Conservation (phyloP, 2,888 invertebrate genomes). For the Himalopsyche kuldschensis region DNA sequence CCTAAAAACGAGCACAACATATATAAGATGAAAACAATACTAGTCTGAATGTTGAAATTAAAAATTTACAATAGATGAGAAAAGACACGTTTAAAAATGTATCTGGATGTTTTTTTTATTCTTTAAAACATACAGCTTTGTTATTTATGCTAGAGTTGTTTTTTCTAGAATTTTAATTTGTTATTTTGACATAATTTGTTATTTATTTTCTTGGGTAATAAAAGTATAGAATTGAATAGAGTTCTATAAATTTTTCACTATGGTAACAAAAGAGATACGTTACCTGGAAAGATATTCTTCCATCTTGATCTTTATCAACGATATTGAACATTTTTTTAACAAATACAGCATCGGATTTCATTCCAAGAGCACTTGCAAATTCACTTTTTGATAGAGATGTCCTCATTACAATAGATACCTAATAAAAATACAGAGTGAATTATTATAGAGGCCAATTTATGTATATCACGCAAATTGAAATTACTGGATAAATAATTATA, state of each 20-base stretch:
- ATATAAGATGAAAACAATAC: too few species aligned
- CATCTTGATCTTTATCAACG: constrained; percentile 92
- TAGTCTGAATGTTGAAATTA: too few species aligned
- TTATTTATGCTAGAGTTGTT: neutral
- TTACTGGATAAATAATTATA: neutral
- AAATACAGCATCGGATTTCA: constrained; percentile 93
- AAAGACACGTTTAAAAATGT: too few species aligned
- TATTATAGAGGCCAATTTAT: too few species aligned
- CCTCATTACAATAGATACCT: constrained; percentile 85
- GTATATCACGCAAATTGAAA: neutral
- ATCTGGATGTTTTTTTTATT: too few species aligned
- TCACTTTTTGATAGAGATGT: constrained; percentile 89
- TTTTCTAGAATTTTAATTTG: neutral
- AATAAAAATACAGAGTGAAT: too few species aligned
- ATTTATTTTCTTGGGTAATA: too few species aligned
- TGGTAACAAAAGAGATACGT: constrained; percentile 1
- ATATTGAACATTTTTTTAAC: constrained; percentile 98
- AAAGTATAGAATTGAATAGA: neutral
- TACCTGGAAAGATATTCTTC: constrained; percentile 90
- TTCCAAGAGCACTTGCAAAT: constrained; percentile 93
- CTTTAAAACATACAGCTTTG: neutral
- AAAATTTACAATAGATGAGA: neutral
- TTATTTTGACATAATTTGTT: neutral
- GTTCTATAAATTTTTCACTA: neutral
- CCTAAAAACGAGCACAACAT: constrained; percentile 53